Base-by-base conservation (phyloP, 2,888 invertebrate genomes). In the Yponomeuta evonymella region DNA sequence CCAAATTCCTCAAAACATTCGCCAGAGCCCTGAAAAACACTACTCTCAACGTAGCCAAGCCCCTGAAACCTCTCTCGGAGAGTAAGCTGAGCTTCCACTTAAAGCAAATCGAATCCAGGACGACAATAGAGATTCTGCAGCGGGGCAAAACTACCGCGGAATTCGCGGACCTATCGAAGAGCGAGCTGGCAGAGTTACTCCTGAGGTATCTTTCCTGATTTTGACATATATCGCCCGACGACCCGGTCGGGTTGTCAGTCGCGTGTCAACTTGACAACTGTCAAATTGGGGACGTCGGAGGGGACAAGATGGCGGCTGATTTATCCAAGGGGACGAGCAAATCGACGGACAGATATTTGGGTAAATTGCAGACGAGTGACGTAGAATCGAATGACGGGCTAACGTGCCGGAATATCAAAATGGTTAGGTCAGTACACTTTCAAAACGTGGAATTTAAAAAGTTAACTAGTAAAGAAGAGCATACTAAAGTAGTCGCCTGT, bases 1-100 rank as follows among this genome's bases (percentile, higher is more conserved):
- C 85, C 11, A 90, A 90, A 73, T 94, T 94, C 83, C 85, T 94
- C 6, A 87, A 89, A 72, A 90, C 89, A 0, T 81, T 94, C 70
- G 90, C 93, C 0, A 82, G 94, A 48, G 88, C 92, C 0, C 77
- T 93, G 1, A 89, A 89, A 70, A 84, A 83, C 74, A 86, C 89
- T 0, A 80, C 76, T 0, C 71, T 89, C 0, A 79, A 75, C 2
- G 86, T 90, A 0, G 88, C 89, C 0, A 83, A 79, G 12, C 90
- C 92, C 0, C 48, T 81, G 0, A 75, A 81, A 0, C 84, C 85
- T 0, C 71, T 91, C 6, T 73, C 84, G 0, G 83, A 85, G 12
- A 72, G 73, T 0, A 87, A 83, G 67, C 70, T 91, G 0, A 71
- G 82, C 30, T 75, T 79, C 1, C 91, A 90, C 70, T 74, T 92